A percentile compares a stretch with the other conserved stretches of the same genome.
Evolutionary conservation across 2,888 invertebrate genomes (phyloP).

Genomic region (Toxonevra muliebris): DNA sequence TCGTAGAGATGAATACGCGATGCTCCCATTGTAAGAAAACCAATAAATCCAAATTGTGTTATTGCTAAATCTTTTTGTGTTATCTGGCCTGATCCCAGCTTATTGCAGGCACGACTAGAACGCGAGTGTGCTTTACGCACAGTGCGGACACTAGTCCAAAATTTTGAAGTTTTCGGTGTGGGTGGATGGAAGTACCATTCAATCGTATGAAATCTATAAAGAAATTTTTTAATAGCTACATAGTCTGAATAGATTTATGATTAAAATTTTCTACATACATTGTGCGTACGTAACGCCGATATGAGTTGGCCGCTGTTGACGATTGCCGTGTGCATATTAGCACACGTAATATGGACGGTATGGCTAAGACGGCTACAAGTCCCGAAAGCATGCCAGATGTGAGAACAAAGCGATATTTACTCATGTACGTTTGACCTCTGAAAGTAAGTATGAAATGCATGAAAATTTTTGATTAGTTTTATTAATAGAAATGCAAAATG

Average conservation of each 20-base stretch:
- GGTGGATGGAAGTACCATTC: slow-evolving; percentile 73
- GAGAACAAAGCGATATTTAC: slow-evolving; percentile 75
- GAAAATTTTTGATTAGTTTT: background rate
- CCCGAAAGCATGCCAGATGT: slow-evolving; percentile 80
- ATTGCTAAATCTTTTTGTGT: slow-evolving; percentile 86
- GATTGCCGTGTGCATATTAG: slow-evolving; percentile 79
- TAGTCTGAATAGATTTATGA: too few relatives aligned
- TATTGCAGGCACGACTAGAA: slow-evolving; percentile 69
- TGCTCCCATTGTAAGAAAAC: slow-evolving; percentile 73
- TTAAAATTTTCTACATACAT: slow-evolving; percentile 56
- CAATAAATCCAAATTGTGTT: slow-evolving; percentile 89
- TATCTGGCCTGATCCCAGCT: slow-evolving; percentile 68
- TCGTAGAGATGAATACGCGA: slow-evolving; percentile 73
- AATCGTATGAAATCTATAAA: slow-evolving; percentile 70
- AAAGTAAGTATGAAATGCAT: slow-evolving; percentile 41
- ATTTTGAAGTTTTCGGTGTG: slow-evolving; percentile 67
- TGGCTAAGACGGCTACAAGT: slow-evolving; percentile 76
- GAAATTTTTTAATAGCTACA: too few relatives aligned
- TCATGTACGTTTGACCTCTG: slow-evolving; percentile 80
- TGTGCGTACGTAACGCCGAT: slow-evolving; percentile 82
- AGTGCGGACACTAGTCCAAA: slow-evolving; percentile 74
- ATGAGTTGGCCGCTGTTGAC: slow-evolving; percentile 72
- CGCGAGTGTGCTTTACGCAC: slow-evolving; percentile 75
- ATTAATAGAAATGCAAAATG: background rate
- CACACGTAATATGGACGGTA: slow-evolving; percentile 78